Conservation (phyloP, 1,140 invertebrate species). For the Ladona fulva region DNA sequence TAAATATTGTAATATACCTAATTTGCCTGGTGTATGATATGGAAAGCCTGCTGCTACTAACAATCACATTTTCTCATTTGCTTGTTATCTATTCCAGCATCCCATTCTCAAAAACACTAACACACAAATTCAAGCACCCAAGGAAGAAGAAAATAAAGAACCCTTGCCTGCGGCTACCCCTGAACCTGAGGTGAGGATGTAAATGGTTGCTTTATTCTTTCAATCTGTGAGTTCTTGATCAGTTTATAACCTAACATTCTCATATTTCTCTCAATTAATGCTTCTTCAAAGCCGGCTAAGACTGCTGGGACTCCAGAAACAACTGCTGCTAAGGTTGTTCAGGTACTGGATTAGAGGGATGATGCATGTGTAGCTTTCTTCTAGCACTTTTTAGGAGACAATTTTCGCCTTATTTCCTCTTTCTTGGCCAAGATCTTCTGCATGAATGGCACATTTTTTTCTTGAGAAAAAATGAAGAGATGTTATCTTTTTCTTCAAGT, state of each 20-base stretch:
- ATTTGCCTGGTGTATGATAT: too few relatives aligned
- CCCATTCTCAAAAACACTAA: neutral
- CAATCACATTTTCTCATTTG: neutral
- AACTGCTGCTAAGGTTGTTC: constrained; percentile 18
- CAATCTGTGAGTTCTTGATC: neutral
- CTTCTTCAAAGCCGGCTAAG: constrained; percentile 14
- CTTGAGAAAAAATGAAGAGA: too few relatives aligned
- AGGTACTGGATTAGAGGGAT: constrained; percentile 19
- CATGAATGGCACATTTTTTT: neutral
- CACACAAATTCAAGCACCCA: neutral
- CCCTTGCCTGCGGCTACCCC: constrained; percentile 14
- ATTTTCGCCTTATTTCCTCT: neutral
- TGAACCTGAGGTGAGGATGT: constrained; percentile 15
- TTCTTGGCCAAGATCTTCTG: neutral
- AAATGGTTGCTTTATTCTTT: neutral
- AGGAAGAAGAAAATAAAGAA: neutral
- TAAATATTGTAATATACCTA: too few relatives aligned
- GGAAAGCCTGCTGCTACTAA: neutral
- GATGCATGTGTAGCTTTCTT: neutral
- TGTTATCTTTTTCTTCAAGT: neutral
- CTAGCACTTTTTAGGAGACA: neutral
- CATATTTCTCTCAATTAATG: constrained; percentile 15
- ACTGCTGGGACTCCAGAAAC: constrained; percentile 26
- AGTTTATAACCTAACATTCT: constrained; percentile 14
- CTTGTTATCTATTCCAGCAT: neutral